A percentile compares a stretch with the other conserved stretches of the same genome.
Evolutionary conservation across 2,888 invertebrate species (phyloP).

Genomic region (Hirudinaria manillensis): DNA sequence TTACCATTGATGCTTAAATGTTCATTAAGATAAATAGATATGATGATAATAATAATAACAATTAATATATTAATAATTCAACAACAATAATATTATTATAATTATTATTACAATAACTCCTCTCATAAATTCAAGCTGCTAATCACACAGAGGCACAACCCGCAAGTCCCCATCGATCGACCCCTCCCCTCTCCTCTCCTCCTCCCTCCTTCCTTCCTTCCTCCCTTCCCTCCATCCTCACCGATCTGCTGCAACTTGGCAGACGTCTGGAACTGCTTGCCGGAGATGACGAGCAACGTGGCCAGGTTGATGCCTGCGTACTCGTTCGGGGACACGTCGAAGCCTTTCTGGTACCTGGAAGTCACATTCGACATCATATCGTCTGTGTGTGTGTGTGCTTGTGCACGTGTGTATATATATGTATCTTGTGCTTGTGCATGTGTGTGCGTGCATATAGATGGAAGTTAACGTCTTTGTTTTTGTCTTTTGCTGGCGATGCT

Average conservation of each 20-base stretch:
- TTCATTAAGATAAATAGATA: neutral
- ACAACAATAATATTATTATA: neutral
- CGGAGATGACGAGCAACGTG: slow-evolving; percentile 88
- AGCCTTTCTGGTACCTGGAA: slow-evolving; percentile 73
- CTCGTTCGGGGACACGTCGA: slow-evolving; percentile 95
- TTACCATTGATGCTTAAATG: too few relatives aligned
- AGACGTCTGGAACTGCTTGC: slow-evolving; percentile 76
- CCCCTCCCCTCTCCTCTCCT: neutral
- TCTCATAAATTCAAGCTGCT: neutral
- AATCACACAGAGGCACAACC: neutral
- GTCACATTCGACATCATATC: too few relatives aligned
- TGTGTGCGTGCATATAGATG: neutral
- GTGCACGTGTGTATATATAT: too few relatives aligned
- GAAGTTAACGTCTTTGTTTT: too few relatives aligned
- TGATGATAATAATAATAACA: neutral
- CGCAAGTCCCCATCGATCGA: neutral
- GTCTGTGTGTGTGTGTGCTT: too few relatives aligned
- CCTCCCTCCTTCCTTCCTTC: neutral
- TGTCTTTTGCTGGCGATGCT: too few relatives aligned
- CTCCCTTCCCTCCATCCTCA: slow-evolving; percentile 57
- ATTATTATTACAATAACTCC: neutral
- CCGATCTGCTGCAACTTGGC: slow-evolving; percentile 59
- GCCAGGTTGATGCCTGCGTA: slow-evolving; percentile 98
- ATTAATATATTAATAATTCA: neutral
- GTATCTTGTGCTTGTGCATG: neutral